phyloP scores from a whole-genome alignment of 2,113 vertebrate genomes.

The Turnix velox region DNA sequence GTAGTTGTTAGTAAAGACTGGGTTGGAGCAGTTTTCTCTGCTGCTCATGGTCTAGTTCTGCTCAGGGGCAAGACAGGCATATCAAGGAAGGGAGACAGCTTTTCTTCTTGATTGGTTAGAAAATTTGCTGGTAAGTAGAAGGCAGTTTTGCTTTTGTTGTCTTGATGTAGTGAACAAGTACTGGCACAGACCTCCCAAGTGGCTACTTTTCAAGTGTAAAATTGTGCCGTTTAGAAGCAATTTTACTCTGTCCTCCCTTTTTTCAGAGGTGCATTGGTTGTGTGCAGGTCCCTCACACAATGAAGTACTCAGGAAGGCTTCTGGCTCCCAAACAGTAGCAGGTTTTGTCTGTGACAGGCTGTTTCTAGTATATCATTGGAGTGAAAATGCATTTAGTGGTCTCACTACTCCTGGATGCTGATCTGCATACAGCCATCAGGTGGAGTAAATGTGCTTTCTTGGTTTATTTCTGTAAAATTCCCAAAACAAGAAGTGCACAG shows the following conservation, averaged over 20 bases:
- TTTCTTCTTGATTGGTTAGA: not conserved
- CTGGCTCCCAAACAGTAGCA: not conserved
- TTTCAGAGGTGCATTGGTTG: not conserved
- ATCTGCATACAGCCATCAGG: not conserved
- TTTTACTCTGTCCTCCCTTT: not conserved
- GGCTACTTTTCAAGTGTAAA: not conserved
- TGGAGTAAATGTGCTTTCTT: not conserved
- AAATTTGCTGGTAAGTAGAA: not conserved
- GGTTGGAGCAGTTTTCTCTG: not conserved
- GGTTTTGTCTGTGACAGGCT: not conserved
- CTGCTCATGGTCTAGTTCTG: not conserved
- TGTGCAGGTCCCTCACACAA: not conserved
- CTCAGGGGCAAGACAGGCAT: not conserved
- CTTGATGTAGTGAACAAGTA: not conserved
- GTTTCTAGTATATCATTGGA: not conserved
- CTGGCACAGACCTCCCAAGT: not conserved
- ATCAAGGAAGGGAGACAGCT: not conserved
- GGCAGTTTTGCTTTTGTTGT: not conserved
- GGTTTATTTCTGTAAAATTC: not conserved
- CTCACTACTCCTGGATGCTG: not conserved
- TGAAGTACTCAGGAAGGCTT: not conserved
- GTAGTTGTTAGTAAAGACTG: not conserved
- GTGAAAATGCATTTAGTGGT: slow-evolving; percentile 10
- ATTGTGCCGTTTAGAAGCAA: not conserved
- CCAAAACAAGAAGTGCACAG: not conserved